A percentile compares a stretch with the other conserved stretches of the same genome.
Evolutionary conservation across 1,140 invertebrate genomes (phyloP).

Genomic region (Lepeophtheirus salmonis): DNA sequence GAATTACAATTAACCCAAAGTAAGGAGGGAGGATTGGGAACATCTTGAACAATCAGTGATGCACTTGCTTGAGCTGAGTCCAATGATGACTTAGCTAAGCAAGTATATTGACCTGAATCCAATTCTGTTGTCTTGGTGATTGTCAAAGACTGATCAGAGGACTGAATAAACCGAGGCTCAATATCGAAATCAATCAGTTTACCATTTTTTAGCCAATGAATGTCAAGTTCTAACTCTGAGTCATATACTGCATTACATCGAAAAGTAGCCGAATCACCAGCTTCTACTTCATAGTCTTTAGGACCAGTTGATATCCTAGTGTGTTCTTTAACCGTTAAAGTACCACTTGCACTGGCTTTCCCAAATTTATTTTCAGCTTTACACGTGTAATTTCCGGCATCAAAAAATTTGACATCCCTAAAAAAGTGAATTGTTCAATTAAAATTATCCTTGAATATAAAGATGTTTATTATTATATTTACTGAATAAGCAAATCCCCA

Average conservation of each 20-base stretch:
- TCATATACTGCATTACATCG: conserved; percentile 77
- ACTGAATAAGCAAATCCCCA: conserved; percentile 63
- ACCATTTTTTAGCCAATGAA: conserved; percentile 71
- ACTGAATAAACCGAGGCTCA: conserved; percentile 51
- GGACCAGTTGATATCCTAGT: conserved; percentile 67
- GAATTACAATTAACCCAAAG: conserved; percentile 42
- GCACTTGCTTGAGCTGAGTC: conserved; percentile 64
- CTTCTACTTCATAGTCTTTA: conserved; percentile 71
- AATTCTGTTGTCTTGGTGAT: conserved; percentile 81
- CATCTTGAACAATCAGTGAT: conserved; percentile 79
- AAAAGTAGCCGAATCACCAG: conserved; percentile 71
- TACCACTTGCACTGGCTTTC: conserved; percentile 48
- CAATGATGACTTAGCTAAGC: conserved; percentile 65
- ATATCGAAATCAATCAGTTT: conserved; percentile 65
- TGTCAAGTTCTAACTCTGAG: conserved; percentile 49
- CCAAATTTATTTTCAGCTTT: conserved; percentile 84
- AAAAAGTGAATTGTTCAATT: conserved; percentile 20
- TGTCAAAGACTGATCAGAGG: conserved; percentile 71
- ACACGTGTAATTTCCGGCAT: conserved; percentile 74
- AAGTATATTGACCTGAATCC: conserved; percentile 85
- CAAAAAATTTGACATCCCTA: conserved; percentile 53
- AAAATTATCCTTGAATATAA: no score
- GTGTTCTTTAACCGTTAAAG: conserved; percentile 58
- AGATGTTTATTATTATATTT: no score
- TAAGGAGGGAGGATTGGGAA: conserved; percentile 67